These are phyloP conservation scores for Sander vitreus DNA, from an alignment of 2,113 vertebrate species.

Conservation along the genomic window DNA sequence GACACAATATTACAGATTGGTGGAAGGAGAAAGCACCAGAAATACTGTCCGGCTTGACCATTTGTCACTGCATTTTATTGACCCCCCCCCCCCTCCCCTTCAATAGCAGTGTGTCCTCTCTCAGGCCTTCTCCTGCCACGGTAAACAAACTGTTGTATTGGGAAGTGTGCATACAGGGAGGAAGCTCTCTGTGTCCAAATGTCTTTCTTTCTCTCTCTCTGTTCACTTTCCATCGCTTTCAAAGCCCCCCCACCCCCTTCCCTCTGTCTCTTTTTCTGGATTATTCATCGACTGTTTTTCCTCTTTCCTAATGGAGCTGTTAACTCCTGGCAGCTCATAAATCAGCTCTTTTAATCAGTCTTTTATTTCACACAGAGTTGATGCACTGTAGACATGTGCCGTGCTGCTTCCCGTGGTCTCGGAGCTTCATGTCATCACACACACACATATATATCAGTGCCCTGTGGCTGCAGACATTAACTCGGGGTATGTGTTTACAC, in stretches of 20 bases:
- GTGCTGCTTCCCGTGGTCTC: constrained; percentile 54
- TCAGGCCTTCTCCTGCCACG: too few relatives aligned
- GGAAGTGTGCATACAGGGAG: not conserved
- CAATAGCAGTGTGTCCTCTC: too few relatives aligned
- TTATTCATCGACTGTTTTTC: constrained; percentile 60
- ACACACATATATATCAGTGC: constrained; percentile 25
- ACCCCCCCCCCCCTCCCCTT: not conserved
- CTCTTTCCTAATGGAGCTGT: constrained; percentile 65
- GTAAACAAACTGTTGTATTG: constrained; percentile 29
- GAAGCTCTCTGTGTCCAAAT: constrained; percentile 21
- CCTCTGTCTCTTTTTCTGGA: constrained; percentile 16
- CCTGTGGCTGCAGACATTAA: constrained; percentile 66
- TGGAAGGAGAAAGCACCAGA: not conserved
- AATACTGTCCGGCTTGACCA: not conserved
- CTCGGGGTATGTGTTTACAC: constrained; percentile 71
- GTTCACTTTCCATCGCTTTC: constrained; percentile 23
- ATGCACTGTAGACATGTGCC: constrained; percentile 64
- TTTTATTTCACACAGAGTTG: constrained; percentile 55
- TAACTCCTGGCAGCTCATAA: constrained; percentile 69
- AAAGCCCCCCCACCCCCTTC: not conserved
- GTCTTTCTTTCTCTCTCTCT: not conserved
- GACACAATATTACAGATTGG: not conserved
- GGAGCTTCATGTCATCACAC: constrained; percentile 51
- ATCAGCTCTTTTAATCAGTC: constrained; percentile 74
- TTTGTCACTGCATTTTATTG: constrained; percentile 41